phyloP scores from a whole-genome alignment of 2,888 invertebrate species.

The Diachrysia chrysitis region DNA sequence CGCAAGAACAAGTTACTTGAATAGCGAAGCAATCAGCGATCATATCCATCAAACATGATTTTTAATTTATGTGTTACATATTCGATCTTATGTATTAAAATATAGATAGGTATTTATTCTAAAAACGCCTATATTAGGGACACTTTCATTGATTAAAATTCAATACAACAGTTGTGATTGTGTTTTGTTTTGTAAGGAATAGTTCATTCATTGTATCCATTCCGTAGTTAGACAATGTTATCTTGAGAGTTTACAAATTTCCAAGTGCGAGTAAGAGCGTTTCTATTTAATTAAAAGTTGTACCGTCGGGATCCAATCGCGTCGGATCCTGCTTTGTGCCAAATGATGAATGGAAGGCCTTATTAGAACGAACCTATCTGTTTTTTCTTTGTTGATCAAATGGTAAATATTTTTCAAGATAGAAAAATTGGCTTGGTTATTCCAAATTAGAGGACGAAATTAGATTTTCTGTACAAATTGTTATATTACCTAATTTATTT shows the following conservation, averaged over 20 bases:
- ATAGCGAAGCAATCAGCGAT: too few relatives aligned
- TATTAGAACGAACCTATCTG: constrained; percentile 35
- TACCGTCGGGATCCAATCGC: constrained; percentile 65
- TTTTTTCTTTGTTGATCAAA: constrained; percentile 41
- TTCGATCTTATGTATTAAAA: too few relatives aligned
- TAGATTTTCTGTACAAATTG: too few relatives aligned
- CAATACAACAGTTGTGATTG: constrained; percentile 21
- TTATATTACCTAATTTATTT: too few relatives aligned
- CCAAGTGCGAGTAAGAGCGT: constrained; percentile 70
- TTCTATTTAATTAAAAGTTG: constrained; percentile 82
- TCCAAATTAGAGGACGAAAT: too few relatives aligned
- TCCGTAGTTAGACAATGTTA: constrained; percentile 67
- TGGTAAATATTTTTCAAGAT: constrained; percentile 27
- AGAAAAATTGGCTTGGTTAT: background rate
- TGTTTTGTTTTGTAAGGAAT: constrained; percentile 36
- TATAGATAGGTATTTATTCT: too few relatives aligned
- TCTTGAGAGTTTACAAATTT: constrained; percentile 74
- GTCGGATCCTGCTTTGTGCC: constrained; percentile 63
- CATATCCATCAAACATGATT: too few relatives aligned
- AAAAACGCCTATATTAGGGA: background rate
- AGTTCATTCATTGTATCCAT: constrained; percentile 54
- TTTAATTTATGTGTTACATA: too few relatives aligned
- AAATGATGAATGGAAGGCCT: constrained; percentile 65
- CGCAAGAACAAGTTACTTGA: too few relatives aligned
- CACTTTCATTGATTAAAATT: constrained; percentile 17